phyloP scores from a whole-genome alignment of 2,113 vertebrate species.

The Tetrax tetrax region DNA sequence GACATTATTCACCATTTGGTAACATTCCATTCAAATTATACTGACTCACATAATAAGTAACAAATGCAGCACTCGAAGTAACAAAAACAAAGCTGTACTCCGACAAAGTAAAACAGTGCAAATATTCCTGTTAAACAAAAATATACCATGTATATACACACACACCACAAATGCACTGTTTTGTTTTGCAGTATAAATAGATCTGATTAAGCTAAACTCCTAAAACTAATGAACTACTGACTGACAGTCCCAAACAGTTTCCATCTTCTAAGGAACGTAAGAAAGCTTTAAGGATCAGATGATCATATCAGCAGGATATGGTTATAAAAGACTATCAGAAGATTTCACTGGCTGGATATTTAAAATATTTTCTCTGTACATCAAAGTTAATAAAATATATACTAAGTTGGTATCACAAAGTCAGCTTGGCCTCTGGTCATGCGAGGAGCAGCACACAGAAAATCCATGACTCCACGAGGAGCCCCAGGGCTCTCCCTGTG shows the following conservation, averaged over 20 bases:
- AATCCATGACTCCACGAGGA: not conserved
- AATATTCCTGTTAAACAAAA: constrained; percentile 36
- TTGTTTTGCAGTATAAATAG: constrained; percentile 51
- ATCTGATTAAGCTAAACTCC: not conserved
- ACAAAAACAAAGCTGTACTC: constrained; percentile 30
- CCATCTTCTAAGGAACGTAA: not conserved
- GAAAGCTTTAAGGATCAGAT: not conserved
- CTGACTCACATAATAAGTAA: constrained; percentile 23
- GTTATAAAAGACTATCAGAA: not conserved
- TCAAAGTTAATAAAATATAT: not conserved
- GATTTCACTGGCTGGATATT: not conserved
- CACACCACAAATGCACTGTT: constrained; percentile 36
- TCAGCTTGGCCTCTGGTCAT: not conserved
- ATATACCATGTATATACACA: constrained; percentile 44
- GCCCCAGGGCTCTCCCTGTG: not conserved
- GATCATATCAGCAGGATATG: not conserved
- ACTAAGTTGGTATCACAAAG: not conserved
- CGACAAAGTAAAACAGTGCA: constrained; percentile 33
- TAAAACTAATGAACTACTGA: not conserved
- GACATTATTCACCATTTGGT: constrained; percentile 20
- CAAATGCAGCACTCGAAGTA: constrained; percentile 30
- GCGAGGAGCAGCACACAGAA: not conserved
- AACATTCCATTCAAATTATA: constrained; percentile 40
- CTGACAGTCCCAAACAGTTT: not conserved
- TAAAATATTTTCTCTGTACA: constrained; percentile 32